Conservation (phyloP, 2,113 vertebrate genomes). For the Odobenus rosmarus region DNA sequence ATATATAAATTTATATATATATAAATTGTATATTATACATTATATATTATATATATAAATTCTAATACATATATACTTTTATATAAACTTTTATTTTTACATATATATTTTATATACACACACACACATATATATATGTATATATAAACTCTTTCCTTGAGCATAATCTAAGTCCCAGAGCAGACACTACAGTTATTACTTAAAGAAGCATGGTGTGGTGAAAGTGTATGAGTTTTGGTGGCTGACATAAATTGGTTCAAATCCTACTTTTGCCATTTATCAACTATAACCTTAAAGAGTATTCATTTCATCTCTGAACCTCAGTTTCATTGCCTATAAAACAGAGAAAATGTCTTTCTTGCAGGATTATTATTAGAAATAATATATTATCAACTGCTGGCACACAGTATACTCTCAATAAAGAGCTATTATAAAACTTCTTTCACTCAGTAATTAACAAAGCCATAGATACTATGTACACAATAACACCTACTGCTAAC, state of each 20-base stretch:
- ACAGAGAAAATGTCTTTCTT: neutral
- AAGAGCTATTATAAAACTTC: neutral
- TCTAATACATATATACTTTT: neutral
- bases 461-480: neutral
- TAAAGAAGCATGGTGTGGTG: neutral
- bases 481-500: neutral
- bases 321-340: neutral
- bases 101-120: neutral
- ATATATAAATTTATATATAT: too few species aligned
- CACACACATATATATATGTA: too few species aligned
- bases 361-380: neutral
- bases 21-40: neutral
- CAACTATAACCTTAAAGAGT: slow-evolving; percentile 16
- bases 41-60: neutral
- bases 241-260: slow-evolving; percentile 22
- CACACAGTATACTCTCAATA: neutral
- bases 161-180: neutral
- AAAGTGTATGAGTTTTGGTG: slow-evolving; percentile 4
- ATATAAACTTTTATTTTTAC: neutral
- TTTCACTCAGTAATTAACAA: slow-evolving; percentile 40
- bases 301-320: slow-evolving; percentile 35
- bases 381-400: neutral
- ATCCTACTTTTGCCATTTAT: slow-evolving; percentile 5
- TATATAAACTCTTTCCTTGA: neutral
- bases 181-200: neutral